Base-by-base conservation (phyloP, 2,888 invertebrate genomes). In the Ligdia adustata region DNA sequence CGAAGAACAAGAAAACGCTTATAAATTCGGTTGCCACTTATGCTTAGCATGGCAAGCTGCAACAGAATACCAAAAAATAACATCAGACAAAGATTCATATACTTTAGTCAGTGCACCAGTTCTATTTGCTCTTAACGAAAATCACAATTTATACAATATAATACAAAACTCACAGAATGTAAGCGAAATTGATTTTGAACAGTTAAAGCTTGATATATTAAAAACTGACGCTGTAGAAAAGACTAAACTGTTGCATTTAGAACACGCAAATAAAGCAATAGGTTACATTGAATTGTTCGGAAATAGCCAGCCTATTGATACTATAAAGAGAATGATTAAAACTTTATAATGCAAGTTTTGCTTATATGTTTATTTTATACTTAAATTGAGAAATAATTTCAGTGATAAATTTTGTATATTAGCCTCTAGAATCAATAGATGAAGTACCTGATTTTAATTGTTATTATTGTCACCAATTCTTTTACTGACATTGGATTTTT, bases 101-200 rank as follows among this genome's bases (percentile, higher is more conserved):
- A 94, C 93, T 48, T 79, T 97, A 62, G 94, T 95, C 1, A 94
- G 95, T 66, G 96, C 96, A 2, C 97, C 97, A 0, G 94, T 97
- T 2, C 91, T 97, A 64, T 96, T 96, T 57, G 96, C 96, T 45
- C 82, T 97, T 27, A 93, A 95, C 69, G 90, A 94, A 46, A 94
- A 95, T 69, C 93, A 94, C 2, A 81, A 91, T 3, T 79, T 96
- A 53, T 94, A 95, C 62, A 75, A 82, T 9, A 42, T 60, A 4
- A 64, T 90, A 64, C 91, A 92, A 60, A 91, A 91, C 61, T 91
- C 92, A 33, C 76, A 87, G 49, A 92, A 90, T 62, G 85, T 94
- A 7, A 83, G 91, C 9, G 90, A 93, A 52, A 83, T 94, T 24
- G 91, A 94, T 73, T 93, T 92, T 68, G 91, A 91, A 5, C 81